Conservation (phyloP, 2,797 vertebrate species). For the Parotocinclus haroldoi region DNA sequence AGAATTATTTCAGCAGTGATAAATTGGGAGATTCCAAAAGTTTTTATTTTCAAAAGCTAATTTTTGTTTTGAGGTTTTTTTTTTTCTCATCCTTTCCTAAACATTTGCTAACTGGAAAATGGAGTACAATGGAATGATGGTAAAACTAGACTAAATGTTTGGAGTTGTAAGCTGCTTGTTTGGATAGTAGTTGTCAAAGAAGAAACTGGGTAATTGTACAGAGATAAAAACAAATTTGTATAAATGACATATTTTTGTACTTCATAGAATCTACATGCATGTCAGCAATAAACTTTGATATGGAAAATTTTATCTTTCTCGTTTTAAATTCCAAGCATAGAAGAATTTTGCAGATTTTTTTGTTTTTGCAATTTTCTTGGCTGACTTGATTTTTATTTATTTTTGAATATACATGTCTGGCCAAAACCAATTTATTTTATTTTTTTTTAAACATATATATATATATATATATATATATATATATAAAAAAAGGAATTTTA, state of each 20-base stretch:
- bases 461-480: no score
- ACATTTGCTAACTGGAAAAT: constrained; percentile 68
- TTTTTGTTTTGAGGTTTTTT: constrained; percentile 28
- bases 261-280: constrained; percentile 94
- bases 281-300: constrained; percentile 96
- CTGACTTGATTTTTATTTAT: not conserved
- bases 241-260: constrained; percentile 99
- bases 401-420: not conserved
- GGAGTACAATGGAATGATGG: constrained; percentile 54
- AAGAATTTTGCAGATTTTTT: no score
- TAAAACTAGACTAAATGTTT: constrained; percentile 59
- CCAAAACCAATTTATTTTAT: no score
- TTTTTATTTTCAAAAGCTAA: not conserved
- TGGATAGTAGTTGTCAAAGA: constrained; percentile 67
- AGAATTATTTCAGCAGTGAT: constrained; percentile 23
- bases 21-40: constrained; percentile 27
- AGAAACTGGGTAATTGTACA: constrained; percentile 74
- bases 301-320: constrained; percentile 54
- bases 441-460: no score
- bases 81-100: constrained; percentile 15
- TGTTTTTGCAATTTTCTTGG: no score
- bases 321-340: not conserved
- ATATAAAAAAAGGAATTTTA: no score
- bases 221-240: constrained; percentile 86
- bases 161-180: constrained; percentile 73